Evolutionary conservation across 2,888 invertebrate species (phyloP).

Genomic region (Orthosia incerta): DNA sequence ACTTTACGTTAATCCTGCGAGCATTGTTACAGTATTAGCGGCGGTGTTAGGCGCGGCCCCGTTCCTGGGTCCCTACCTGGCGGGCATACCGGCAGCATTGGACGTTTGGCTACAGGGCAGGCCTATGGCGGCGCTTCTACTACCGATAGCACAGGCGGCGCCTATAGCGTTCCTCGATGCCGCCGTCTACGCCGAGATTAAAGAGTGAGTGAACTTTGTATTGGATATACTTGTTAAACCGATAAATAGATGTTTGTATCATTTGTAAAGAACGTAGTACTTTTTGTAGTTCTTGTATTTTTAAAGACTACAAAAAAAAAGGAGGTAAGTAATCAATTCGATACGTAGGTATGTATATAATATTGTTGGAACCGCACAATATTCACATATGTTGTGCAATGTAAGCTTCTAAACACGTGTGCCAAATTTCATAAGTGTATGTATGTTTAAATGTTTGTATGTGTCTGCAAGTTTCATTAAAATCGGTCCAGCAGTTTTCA

Average conservation of each 20-base stretch:
- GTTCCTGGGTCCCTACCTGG: slow-evolving; percentile 98
- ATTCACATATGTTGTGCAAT: too few species aligned
- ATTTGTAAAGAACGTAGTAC: background rate
- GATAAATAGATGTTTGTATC: background rate
- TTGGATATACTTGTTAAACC: background rate
- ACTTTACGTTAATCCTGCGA: background rate
- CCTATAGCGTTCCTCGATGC: slow-evolving; percentile 98
- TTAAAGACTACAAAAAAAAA: too few species aligned
- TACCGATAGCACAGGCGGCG: slow-evolving; percentile 96
- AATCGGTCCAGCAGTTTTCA: too few species aligned
- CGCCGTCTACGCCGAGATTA: slow-evolving; percentile 99
- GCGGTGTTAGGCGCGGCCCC: slow-evolving; percentile 98
- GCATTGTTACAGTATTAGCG: slow-evolving; percentile 93
- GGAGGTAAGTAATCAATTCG: too few species aligned
- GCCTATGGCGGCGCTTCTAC: slow-evolving; percentile 94
- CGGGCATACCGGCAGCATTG: slow-evolving; percentile 97
- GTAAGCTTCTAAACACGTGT: too few species aligned
- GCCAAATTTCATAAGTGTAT: too few species aligned
- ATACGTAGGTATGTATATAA: too few species aligned
- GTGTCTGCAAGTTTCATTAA: too few species aligned
- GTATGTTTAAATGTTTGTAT: too few species aligned
- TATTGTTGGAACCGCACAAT: too few species aligned
- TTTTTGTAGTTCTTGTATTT: too few species aligned
- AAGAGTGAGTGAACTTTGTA: slow-evolving; percentile 93
- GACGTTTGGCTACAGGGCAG: slow-evolving; percentile 98